These are phyloP conservation scores for Diuraphis noxia DNA, from an alignment of 1,140 invertebrate genomes.

Conservation along the genomic window DNA sequence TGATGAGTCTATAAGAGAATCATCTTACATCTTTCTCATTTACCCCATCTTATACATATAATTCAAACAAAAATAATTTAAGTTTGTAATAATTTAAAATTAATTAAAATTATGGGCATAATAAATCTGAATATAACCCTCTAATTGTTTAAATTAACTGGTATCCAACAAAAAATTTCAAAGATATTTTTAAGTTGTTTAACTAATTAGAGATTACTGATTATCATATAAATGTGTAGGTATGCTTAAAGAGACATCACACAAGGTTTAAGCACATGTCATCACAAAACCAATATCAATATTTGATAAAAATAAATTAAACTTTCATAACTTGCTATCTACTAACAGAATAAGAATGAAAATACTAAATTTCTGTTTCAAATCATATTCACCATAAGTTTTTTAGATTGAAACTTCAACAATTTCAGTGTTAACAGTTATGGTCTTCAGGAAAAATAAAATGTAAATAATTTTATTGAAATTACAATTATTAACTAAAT, in stretches of 20 bases:
- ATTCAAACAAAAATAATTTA: slow-evolving; percentile 26
- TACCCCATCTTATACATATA: background rate
- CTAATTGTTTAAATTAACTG: slow-evolving; percentile 15
- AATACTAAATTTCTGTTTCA: slow-evolving; percentile 15
- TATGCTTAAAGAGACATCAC: background rate
- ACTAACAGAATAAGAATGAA: slow-evolving; percentile 4
- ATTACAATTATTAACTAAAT: background rate
- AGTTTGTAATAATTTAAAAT: slow-evolving; percentile 13
- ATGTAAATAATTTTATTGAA: background rate
- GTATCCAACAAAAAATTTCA: slow-evolving; percentile 11
- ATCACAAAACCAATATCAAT: slow-evolving; percentile 31
- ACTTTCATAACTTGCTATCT: slow-evolving; percentile 15
- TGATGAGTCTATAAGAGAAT: slow-evolving; percentile 30
- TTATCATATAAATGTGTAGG: slow-evolving; percentile 15
- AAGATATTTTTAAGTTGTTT: slow-evolving; percentile 23
- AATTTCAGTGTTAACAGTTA: background rate
- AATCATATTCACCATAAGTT: background rate
- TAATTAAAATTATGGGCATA: slow-evolving; percentile 29
- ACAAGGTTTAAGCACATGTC: slow-evolving; percentile 36
- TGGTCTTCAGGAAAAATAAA: background rate
- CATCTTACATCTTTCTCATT: slow-evolving; percentile 24
- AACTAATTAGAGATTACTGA: slow-evolving; percentile 36
- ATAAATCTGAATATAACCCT: background rate
- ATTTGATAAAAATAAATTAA: slow-evolving; percentile 42
- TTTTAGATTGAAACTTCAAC: background rate